These are phyloP conservation scores for Myanophis thanlyinensis DNA, from an alignment of 2,113 vertebrate species.

Conservation along the genomic window DNA sequence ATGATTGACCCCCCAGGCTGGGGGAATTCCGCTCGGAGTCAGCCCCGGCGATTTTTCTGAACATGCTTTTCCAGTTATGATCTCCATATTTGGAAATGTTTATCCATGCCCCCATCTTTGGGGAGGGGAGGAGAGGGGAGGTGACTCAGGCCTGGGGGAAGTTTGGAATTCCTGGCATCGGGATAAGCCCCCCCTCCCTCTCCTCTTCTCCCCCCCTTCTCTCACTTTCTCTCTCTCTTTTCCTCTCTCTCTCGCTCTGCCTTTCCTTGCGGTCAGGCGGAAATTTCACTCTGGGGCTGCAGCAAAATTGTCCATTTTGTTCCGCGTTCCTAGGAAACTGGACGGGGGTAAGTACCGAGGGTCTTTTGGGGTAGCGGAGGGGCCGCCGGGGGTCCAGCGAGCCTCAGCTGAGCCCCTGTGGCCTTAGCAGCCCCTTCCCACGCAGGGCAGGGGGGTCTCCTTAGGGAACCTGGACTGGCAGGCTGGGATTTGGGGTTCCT, in stretches of 20 bases:
- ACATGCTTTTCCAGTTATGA: constrained; percentile 83
- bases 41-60: constrained; percentile 75
- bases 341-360: constrained; percentile 66
- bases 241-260: background rate
- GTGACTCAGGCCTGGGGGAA: constrained; percentile 81
- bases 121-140: constrained; percentile 79
- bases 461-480: background rate
- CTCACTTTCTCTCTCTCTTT: background rate
- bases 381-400: constrained; percentile 16
- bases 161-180: constrained; percentile 79
- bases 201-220: no score
- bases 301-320: constrained; percentile 25
- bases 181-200: constrained; percentile 17
- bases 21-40: no score
- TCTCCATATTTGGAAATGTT: constrained; percentile 99
- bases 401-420: background rate
- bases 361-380: constrained; percentile 31
- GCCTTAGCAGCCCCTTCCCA: background rate
- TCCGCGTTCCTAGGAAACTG: constrained; percentile 42
- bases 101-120: constrained; percentile 91
- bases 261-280: constrained; percentile 63
- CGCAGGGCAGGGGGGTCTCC: background rate
- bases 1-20: no score
- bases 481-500: background rate
- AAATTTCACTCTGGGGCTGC: constrained; percentile 59